Evolutionary conservation across 2,888 invertebrate genomes (phyloP).

Genomic region (Spodoptera exigua): DNA sequence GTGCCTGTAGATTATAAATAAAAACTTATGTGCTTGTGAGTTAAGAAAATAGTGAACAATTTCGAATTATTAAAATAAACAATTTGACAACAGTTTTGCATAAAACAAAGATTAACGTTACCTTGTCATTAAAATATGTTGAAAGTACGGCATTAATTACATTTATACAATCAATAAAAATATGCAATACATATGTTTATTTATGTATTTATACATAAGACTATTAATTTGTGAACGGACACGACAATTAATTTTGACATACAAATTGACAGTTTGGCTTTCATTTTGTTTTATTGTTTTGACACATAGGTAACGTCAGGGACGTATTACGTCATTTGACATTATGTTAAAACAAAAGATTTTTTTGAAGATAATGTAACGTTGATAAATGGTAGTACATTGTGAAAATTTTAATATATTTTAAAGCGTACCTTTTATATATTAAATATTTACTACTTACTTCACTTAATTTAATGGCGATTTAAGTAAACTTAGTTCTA

Average conservation of each 20-base stretch:
- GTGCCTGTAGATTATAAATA: too few species aligned
- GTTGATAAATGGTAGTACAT: too few species aligned
- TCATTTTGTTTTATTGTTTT: conserved; percentile 32
- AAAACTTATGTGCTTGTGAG: too few species aligned
- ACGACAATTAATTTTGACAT: conserved; percentile 36
- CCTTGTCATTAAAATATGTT: conserved; percentile 7
- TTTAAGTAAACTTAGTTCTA: too few species aligned
- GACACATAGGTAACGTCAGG: conserved; percentile 35
- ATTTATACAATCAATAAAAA: conserved; percentile 2
- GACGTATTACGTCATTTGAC: conserved; percentile 28
- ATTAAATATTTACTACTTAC: too few species aligned
- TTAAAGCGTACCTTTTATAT: too few species aligned
- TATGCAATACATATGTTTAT: conserved; percentile 17
- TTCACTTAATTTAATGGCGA: too few species aligned
- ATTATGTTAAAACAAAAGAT: conserved; percentile 4
- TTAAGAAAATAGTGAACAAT: too few species aligned
- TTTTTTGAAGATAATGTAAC: too few species aligned
- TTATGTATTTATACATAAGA: conserved; percentile 9
- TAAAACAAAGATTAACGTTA: conserved; percentile 24
- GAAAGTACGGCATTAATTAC: conserved; percentile 42
- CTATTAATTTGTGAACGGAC: too few species aligned
- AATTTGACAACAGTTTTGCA: conserved; percentile 15
- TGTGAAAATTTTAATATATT: too few species aligned
- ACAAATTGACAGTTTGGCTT: conserved; percentile 37
- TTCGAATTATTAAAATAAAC: conserved; percentile 18